Evolutionary conservation across 2,797 vertebrate genomes (phyloP).

Genomic region (Acrossocheilus fasciatus): DNA sequence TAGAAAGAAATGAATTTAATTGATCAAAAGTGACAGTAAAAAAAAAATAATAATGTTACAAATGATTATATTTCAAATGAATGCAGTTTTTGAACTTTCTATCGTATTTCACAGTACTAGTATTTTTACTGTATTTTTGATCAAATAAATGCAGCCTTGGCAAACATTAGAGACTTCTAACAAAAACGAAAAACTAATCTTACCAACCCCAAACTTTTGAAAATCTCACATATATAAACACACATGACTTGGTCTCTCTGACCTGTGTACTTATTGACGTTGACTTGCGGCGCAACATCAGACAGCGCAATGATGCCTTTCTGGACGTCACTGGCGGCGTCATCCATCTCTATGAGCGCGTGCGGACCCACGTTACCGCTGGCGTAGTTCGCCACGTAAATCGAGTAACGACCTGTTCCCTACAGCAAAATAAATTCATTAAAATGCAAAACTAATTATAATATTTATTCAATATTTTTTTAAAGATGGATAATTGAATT

Average conservation of each 20-base stretch:
- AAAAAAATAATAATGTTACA: too few species aligned
- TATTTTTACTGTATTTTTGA: neutral
- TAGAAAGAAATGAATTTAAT: neutral
- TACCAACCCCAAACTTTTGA: neutral
- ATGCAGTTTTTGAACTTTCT: too few species aligned
- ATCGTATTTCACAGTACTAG: neutral
- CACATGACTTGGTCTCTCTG: slow-evolving; percentile 24
- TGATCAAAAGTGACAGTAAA: neutral
- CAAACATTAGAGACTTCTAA: neutral
- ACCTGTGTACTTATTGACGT: slow-evolving; percentile 94
- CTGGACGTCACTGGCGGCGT: slow-evolving; percentile 84
- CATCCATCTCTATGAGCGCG: slow-evolving; percentile 92
- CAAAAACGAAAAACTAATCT: neutral
- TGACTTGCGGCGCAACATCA: slow-evolving; percentile 83
- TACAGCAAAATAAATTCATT: slow-evolving; percentile 61
- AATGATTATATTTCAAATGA: too few species aligned
- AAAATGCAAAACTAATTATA: neutral
- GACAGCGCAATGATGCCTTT: slow-evolving; percentile 85
- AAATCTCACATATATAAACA: neutral
- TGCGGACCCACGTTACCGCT: slow-evolving; percentile 88
- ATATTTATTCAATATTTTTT: neutral
- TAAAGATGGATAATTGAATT: slow-evolving; percentile 15
- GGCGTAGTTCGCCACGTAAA: slow-evolving; percentile 96
- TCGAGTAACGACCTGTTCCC: slow-evolving; percentile 91
- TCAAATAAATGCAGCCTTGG: neutral